Evolutionary conservation across 2,888 invertebrate species (phyloP).

Genomic region (Volucella zonaria): DNA sequence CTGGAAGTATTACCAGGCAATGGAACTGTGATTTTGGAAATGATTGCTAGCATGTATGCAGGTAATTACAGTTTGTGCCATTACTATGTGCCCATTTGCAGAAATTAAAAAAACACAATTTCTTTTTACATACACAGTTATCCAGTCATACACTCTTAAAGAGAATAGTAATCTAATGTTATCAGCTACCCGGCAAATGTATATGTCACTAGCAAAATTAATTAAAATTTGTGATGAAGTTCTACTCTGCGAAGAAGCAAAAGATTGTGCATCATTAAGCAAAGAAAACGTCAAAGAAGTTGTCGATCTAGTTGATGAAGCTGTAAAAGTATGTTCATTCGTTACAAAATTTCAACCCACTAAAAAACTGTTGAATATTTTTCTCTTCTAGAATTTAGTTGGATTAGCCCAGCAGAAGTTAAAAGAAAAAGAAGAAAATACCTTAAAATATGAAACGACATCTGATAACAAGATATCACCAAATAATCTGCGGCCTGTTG

Average conservation of each 20-base stretch:
- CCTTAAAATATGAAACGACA: conserved; percentile 77
- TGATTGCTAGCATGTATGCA: conserved; percentile 93
- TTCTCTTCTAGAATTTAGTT: conserved; percentile 86
- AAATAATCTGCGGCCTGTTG: conserved; percentile 79
- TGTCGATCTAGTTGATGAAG: conserved; percentile 88
- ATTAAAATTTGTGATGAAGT: conserved; percentile 95
- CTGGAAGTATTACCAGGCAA: conserved; percentile 96
- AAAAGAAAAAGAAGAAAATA: conserved; percentile 84
- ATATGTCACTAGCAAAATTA: conserved; percentile 92
- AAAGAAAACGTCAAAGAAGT: conserved; percentile 87
- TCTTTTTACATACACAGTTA: conserved; percentile 75
- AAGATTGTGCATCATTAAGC: conserved; percentile 83
- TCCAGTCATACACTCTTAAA: conserved; percentile 81
- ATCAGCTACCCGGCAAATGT: conserved; percentile 93
- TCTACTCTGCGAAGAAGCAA: conserved; percentile 85
- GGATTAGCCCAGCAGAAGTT: conserved; percentile 92
- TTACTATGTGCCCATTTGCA: neutral
- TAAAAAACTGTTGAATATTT: conserved; percentile 19
- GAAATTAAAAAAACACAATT: conserved; percentile 26
- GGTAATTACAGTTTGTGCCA: conserved; percentile 79
- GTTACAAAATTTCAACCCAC: neutral
- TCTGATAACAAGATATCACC: conserved; percentile 76
- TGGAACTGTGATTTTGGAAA: conserved; percentile 96
- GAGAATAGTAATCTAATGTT: conserved; percentile 81
- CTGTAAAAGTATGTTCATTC: conserved; percentile 85